Base-by-base conservation (phyloP, 2,888 invertebrate species). In the Melangyna quadrimaculata region DNA sequence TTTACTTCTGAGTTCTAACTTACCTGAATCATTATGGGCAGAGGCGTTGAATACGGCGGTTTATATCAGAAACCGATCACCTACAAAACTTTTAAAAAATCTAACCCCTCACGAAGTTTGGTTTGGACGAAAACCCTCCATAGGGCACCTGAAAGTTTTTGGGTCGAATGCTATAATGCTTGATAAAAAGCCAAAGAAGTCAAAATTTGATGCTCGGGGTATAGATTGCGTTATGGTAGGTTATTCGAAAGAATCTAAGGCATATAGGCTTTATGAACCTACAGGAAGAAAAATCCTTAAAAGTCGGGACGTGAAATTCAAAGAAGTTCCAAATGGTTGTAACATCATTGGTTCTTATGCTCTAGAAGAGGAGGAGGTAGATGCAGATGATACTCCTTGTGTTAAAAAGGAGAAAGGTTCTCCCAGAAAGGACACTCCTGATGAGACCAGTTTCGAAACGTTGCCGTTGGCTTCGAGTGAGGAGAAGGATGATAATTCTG, bases 211-310 rank as follows among this genome's bases (percentile, higher is more conserved):
- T 51, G 24, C 22, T 14, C 51, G 51, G 1, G 51, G 51, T 14
- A 24, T 24, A 24, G 12, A 51, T 40, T 67, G 35, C 35, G 1
- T 67, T 35, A 51, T 51, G 67, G 51, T 51, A 24, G 35, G 32
- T 10, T 67, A 67, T 43, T 67, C 67, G 5, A 67, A 67, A 14
- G 37, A 67, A 32, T 51, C 35, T 9, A 24, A 51, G 67, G 67
- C 40, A n/a, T n/a, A 40, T 40, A 67, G 51, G 9, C 22, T 32
- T 5, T 67, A 48, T 51, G 67, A 35, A 4, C n/a, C 67, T 17
- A 22, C 12, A 7, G 10, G 35, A 22, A 35, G 67, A 51, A 67
- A 48, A 4, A 48, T 67, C 14, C 35, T 67, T 8, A 51, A 51
- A 67, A 67, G 67, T 12, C 35, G 35, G 24, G 48, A 67, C 12